A percentile compares a stretch with the other conserved stretches of the same genome.
phyloP scores from a whole-genome alignment of 2,797 vertebrate species.

The Enteromius anoplus region DNA sequence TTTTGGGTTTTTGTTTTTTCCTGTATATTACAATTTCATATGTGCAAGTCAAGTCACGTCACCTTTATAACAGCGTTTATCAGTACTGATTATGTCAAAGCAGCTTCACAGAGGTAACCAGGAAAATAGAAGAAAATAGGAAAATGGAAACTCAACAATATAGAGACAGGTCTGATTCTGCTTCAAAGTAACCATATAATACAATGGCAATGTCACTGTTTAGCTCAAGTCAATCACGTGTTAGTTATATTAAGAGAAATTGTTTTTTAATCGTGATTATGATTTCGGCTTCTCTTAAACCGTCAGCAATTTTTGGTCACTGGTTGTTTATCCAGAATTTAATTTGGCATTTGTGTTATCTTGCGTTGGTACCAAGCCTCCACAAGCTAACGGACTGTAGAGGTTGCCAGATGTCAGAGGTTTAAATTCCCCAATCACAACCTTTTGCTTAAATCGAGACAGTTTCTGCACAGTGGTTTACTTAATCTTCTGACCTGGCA shows the following conservation, averaged over 20 bases:
- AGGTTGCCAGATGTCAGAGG: background rate
- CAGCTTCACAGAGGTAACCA: background rate
- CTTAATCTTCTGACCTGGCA: background rate
- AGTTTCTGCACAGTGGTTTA: background rate
- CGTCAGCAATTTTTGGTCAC: background rate
- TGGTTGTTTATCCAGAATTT: background rate
- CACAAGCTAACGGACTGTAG: background rate
- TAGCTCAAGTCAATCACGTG: background rate
- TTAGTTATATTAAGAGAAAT: background rate
- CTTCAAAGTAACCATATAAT: background rate
- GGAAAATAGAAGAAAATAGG: background rate
- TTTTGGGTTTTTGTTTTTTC: background rate
- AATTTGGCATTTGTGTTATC: background rate
- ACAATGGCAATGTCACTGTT: background rate
- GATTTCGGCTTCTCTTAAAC: background rate
- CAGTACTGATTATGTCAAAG: background rate
- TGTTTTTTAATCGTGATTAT: background rate
- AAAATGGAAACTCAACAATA: background rate
- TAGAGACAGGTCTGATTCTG: background rate
- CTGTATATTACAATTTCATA: background rate
- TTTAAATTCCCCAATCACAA: background rate
- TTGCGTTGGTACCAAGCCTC: background rate
- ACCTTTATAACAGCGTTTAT: background rate
- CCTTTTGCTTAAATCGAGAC: conserved; percentile 7
- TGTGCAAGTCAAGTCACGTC: background rate